A percentile compares a stretch with the other conserved stretches of the same genome.
These are phyloP conservation scores for Gastrophryne carolinensis DNA, from an alignment of 2,797 vertebrate genomes.

Conservation along the genomic window DNA sequence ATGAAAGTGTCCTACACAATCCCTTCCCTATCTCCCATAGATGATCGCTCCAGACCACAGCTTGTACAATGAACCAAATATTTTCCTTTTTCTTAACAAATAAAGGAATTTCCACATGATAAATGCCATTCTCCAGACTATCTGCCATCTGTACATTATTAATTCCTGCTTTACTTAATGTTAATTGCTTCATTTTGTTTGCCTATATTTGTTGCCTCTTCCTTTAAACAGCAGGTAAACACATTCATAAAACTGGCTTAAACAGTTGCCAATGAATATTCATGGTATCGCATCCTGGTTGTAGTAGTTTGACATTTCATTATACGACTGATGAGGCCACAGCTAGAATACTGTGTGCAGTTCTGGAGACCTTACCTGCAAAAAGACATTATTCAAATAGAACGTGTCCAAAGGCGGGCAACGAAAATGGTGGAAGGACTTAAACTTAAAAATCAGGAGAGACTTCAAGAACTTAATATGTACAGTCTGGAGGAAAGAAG, in stretches of 20 bases:
- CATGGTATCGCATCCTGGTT: slow-evolving; percentile 74
- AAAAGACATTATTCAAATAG: too few relatives aligned
- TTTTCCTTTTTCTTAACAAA: slow-evolving; percentile 65
- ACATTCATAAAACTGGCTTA: slow-evolving; percentile 79
- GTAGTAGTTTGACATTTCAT: slow-evolving; percentile 73
- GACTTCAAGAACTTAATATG: too few relatives aligned
- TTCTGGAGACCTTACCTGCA: too few relatives aligned
- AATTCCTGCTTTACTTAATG: slow-evolving; percentile 68
- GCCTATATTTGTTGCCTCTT: slow-evolving; percentile 68
- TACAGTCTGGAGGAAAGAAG: too few relatives aligned
- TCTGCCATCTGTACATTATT: slow-evolving; percentile 71
- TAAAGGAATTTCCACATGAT: slow-evolving; percentile 60
- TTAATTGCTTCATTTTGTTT: slow-evolving; percentile 76
- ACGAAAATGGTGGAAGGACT: too few relatives aligned
- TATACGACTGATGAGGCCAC: too few relatives aligned
- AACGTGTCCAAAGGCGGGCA: too few relatives aligned
- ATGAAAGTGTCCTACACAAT: too few relatives aligned
- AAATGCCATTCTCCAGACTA: slow-evolving; percentile 65
- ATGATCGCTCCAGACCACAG: background rate
- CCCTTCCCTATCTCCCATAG: too few relatives aligned
- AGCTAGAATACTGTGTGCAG: too few relatives aligned
- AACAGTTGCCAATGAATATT: slow-evolving; percentile 85
- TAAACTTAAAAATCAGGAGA: too few relatives aligned
- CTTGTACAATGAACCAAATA: slow-evolving; percentile 54
- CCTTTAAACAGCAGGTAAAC: slow-evolving; percentile 75